Conservation (phyloP, 2,113 vertebrate species). For the Antechinus stuartii region DNA sequence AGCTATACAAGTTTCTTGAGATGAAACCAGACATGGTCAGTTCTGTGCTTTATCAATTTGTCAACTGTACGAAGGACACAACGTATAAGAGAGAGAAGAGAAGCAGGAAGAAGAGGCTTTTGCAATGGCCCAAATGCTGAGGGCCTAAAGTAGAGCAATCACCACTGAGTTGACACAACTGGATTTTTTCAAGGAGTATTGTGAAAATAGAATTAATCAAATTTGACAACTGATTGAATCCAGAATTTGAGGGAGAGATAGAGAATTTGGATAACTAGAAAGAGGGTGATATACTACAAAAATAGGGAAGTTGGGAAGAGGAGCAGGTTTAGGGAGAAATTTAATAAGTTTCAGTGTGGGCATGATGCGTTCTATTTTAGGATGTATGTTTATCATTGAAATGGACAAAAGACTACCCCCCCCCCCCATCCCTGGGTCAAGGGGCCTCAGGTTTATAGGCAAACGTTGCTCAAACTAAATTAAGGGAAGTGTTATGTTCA, state of each 20-base stretch:
- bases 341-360: not conserved
- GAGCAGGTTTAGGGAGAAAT: not conserved
- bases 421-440: too few relatives aligned
- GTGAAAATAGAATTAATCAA: not conserved
- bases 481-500: too few relatives aligned
- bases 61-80: not conserved
- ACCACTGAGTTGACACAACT: not conserved
- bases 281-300: not conserved
- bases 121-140: not conserved
- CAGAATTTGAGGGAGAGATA: not conserved
- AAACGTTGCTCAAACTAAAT: too few relatives aligned
- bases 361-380: not conserved
- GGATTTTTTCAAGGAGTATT: not conserved
- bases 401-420: too few relatives aligned
- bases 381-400: not conserved
- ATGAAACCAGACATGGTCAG: not conserved
- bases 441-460: too few relatives aligned
- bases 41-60: not conserved
- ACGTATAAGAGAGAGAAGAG: not conserved
- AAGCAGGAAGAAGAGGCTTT: not conserved
- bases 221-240: not conserved
- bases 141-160: not conserved
- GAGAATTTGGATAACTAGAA: not conserved
- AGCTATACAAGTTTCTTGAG: not conserved
- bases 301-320: not conserved